These are phyloP conservation scores for Rhagoletis pomonella DNA, from an alignment of 1,140 invertebrate genomes.

Conservation along the genomic window DNA sequence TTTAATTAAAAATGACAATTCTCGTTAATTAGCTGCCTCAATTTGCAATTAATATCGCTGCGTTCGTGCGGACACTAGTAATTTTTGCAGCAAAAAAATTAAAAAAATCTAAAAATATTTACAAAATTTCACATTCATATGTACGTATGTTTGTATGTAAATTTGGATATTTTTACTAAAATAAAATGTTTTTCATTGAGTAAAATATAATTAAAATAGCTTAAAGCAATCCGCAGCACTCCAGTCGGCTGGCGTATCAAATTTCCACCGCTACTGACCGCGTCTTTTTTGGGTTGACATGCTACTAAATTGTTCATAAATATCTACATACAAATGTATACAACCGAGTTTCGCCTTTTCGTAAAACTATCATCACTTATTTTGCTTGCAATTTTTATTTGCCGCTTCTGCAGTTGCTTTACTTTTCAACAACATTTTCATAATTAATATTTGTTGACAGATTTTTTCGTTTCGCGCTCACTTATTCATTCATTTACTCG, in stretches of 20 bases:
- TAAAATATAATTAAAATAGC: too few relatives aligned
- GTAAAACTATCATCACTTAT: neutral
- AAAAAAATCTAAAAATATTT: neutral
- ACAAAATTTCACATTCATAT: neutral
- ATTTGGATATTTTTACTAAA: neutral
- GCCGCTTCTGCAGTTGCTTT: neutral
- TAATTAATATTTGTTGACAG: slow-evolving; percentile 48
- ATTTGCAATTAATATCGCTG: neutral
- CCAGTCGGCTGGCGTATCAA: neutral
- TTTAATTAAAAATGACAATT: slow-evolving; percentile 72
- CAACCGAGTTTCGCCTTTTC: neutral
- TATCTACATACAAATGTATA: neutral
- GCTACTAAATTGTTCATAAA: neutral
- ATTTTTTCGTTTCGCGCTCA: slow-evolving; percentile 13
- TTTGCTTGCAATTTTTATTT: neutral
- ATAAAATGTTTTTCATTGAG: neutral
- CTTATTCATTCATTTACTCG: neutral
- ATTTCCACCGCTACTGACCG: neutral
- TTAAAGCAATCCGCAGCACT: neutral
- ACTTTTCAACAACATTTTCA: slow-evolving; percentile 37
- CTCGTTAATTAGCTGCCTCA: slow-evolving; percentile 67
- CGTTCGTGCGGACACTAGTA: too few relatives aligned
- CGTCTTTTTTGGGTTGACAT: neutral
- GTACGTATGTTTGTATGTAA: neutral
- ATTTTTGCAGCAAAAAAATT: neutral